phyloP scores from a whole-genome alignment of 2,888 invertebrate species.

The Pseudolycoriella hygida region DNA sequence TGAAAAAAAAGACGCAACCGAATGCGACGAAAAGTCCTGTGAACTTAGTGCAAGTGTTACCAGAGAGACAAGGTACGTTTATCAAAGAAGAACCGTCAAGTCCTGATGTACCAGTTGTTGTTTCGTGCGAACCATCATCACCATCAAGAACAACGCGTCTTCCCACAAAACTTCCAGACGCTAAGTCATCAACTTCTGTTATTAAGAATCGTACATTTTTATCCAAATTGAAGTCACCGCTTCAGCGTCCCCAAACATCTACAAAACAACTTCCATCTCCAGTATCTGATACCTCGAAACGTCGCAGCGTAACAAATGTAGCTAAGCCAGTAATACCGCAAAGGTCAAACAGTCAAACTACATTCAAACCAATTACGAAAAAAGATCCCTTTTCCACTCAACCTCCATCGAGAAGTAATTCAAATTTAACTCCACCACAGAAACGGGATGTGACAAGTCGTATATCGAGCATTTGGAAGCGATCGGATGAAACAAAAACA shows the following conservation, averaged over 20 bases:
- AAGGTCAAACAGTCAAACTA: conserved; percentile 26
- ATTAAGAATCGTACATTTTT: conserved; percentile 8
- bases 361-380: conserved; percentile 9
- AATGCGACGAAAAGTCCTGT: background rate
- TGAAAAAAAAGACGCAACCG: background rate
- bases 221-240: conserved; percentile 28
- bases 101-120: conserved; percentile 22
- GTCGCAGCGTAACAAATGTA: conserved; percentile 8
- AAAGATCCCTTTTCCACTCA: conserved; percentile 18
- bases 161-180: conserved; percentile 22
- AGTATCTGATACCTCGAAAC: conserved; percentile 15
- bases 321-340: conserved; percentile 16
- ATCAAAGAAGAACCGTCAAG: conserved; percentile 59
- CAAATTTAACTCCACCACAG: conserved; percentile 19
- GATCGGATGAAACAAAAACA: conserved; percentile 18
- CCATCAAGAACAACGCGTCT: conserved; percentile 15
- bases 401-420: conserved; percentile 28
- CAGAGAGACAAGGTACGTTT: conserved; percentile 74
- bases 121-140: conserved; percentile 16
- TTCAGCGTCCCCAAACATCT: conserved; percentile 16
- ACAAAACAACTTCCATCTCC: conserved; percentile 16
- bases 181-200: conserved; percentile 14
- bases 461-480: conserved; percentile 27
- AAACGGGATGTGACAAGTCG: conserved; percentile 25
- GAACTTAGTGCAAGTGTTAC: conserved; percentile 18